Percentiles rank a stretch among this genome's conserved stretches.
phyloP scores from a whole-genome alignment of 2,888 invertebrate species.

The Acrocyrtus sp. region DNA sequence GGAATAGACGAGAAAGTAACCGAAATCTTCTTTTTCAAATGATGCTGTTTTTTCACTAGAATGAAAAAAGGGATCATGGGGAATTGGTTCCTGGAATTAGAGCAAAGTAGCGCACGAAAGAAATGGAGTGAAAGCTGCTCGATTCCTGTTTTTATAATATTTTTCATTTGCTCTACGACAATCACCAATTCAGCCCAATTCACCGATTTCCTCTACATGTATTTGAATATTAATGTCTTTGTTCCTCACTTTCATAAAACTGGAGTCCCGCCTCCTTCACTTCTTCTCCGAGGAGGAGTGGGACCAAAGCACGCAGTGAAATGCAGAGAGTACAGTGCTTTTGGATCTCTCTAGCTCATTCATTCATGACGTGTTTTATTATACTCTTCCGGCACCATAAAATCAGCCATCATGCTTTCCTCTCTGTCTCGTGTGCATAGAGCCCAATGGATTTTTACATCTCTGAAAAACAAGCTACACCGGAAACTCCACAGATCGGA shows the following conservation, averaged over 20 bases:
- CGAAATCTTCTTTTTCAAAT: neutral
- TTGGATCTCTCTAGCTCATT: too few relatives aligned
- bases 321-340: too few relatives aligned
- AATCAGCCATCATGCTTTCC: neutral
- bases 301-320: too few relatives aligned
- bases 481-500: neutral
- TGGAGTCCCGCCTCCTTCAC: neutral
- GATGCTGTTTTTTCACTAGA: neutral
- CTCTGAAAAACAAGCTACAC: neutral
- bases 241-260: neutral
- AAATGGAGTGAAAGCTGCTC: neutral
- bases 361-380: conserved; percentile 16
- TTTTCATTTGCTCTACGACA: neutral
- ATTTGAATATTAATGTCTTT: conserved; percentile 38
- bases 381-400: conserved; percentile 23
- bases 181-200: neutral
- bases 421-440: too few relatives aligned
- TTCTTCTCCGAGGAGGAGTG: neutral
- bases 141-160: neutral
- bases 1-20: conserved; percentile 18
- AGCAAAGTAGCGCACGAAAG: neutral
- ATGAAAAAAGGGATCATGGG: neutral
- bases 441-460: neutral
- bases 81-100: neutral
- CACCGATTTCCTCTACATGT: neutral